Evolutionary conservation across 2,888 invertebrate species (phyloP), one percentile per base, ranked within the genome.

Genomic region (Pammene aurita): DNA sequence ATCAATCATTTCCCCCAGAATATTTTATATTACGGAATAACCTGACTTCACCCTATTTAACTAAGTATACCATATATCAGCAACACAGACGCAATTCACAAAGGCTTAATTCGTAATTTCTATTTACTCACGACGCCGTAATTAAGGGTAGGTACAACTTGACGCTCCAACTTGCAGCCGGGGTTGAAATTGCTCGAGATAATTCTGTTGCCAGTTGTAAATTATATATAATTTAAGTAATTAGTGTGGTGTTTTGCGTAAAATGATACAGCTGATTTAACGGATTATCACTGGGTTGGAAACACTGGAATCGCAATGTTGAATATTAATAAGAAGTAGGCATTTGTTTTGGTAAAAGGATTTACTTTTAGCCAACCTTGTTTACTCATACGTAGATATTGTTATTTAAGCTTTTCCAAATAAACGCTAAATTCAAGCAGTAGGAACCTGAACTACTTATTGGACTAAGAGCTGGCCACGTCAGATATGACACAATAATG

Each of bases 21-120:
- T 26, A 26, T 2, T 26, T 26, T 26, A 26, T 26, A 26, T 26
- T 4, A 26, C 26, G 26, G 26, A 26, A 26, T 26, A 26, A 26
- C 26, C 4, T 4, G 26, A 26, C 26, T 26, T 26, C 26, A 26
- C 26, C 26, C 26, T 26, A 26, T 26, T 26, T 13, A 35, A 13
- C 62, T 18, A n/a, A 52, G 46, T 34, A 48, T 11, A 46, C 61
- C 62, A 52, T 62, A 62, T 41, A 62, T 62, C 62, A 61, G 61
- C 18, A 38, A 35, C 18, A 7, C 46, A 46, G 16, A 50, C 50
- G 41, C 18, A 62, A 62, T 62, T 62, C 52, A 62, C 62, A 62
- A 62, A 62, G 62, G 62, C 62, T 62, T 62, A 62, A 62, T 62
- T 62, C 62, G 62, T 62, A 62, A 62, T 62, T 62, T 62, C 50